These are phyloP conservation scores for Diaprepes abbreviatus DNA, from an alignment of 2,888 invertebrate genomes.

Conservation along the genomic window DNA sequence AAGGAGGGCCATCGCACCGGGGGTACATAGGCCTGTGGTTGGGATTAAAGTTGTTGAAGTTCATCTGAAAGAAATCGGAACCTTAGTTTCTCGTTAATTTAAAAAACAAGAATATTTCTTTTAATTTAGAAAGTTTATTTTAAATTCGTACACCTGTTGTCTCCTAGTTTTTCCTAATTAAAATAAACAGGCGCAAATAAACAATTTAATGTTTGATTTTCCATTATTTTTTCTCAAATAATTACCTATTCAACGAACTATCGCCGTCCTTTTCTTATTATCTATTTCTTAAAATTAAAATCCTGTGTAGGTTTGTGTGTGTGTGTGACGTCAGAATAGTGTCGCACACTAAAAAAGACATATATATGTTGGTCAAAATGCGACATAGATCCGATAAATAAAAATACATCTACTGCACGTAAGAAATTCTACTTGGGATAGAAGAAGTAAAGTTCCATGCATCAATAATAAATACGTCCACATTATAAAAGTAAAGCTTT, in stretches of 20 bases:
- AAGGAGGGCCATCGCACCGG: slow-evolving; percentile 63
- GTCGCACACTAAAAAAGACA: slow-evolving; percentile 50
- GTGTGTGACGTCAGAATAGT: slow-evolving; percentile 47
- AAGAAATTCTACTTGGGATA: background rate
- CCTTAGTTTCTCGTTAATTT: too few species aligned
- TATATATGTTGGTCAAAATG: slow-evolving; percentile 32
- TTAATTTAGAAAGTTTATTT: too few species aligned
- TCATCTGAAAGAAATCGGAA: slow-evolving; percentile 65
- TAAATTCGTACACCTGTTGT: too few species aligned
- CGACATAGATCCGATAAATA: too few species aligned
- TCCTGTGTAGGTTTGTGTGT: slow-evolving; percentile 37
- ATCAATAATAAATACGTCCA: too few species aligned
- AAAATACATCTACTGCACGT: background rate
- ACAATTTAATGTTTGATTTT: too few species aligned
- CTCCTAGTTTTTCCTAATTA: too few species aligned
- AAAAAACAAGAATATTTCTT: too few species aligned
- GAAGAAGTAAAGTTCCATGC: too few species aligned
- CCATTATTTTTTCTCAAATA: too few species aligned
- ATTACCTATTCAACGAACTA: slow-evolving; percentile 29
- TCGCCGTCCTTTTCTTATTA: slow-evolving; percentile 38
- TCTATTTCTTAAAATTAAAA: slow-evolving; percentile 47
- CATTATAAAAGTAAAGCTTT: too few species aligned
- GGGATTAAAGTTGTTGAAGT: slow-evolving; percentile 59
- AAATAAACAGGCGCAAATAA: too few species aligned
- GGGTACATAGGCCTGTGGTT: slow-evolving; percentile 62